Evolutionary conservation across 2,113 vertebrate species (phyloP), one percentile per base, ranked within the genome.

Genomic region (Madoqua kirkii): DNA sequence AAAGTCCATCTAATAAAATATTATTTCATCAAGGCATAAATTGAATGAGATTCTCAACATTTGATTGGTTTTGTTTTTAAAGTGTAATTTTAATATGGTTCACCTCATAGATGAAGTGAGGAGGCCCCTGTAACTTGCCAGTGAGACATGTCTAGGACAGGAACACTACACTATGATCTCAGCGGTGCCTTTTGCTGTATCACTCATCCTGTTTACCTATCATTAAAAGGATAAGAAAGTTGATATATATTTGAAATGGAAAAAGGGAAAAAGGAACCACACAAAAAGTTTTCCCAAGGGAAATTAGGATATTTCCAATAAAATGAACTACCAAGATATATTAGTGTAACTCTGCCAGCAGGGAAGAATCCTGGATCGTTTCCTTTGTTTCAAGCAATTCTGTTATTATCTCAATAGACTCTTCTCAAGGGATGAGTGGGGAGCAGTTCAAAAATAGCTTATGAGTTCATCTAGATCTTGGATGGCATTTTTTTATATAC

Each of bases 381-480:
- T 97, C 52, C 60, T 96, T 87, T 87, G 14, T 95, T 93, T 48
- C 8, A 54, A 93, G 50, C 4, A 86, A 71, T 94, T 92, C 50
- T 95, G 6, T 89, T 89, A 86, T 94, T 79, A 71, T 84, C 64
- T 84, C 95, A 95, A 89, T 59, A 95, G 33, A 86, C 14, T 84
- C 12, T 91, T 96, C 21, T 93, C 48, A 91, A 97, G 45, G 78
- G 76, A 82, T 74, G 7, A 97, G 40, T 97, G 21, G 25, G 14
- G 74, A 79, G 21, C 40, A 74, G 94, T 97, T 76, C n/a, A 96
- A 96, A 95, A 93, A 64, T 76, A 67, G 94, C 95, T 96, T 95
- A 3, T 88, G 59, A 95, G 31, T 64, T 93, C 10, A 21, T 89
- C 21, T 95, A 88, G 19, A 71, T 91, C 76, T 94, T 97, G 79